These are phyloP conservation scores for Poeciliopsis retropinna DNA, from an alignment of 2,113 vertebrate species.

Conservation along the genomic window DNA sequence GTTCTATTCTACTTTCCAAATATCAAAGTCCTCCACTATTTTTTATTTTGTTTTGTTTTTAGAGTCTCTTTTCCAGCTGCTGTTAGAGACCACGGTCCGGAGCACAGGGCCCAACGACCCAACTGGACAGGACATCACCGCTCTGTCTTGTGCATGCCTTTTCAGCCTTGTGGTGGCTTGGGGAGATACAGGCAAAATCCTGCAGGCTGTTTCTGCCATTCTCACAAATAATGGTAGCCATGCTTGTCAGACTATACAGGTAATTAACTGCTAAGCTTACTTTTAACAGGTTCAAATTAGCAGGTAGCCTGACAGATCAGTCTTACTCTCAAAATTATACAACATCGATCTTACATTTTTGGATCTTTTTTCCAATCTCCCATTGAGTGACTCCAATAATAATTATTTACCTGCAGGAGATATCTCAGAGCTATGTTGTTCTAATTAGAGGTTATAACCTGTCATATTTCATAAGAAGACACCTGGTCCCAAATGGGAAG, in stretches of 20 bases:
- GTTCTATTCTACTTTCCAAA: not conserved
- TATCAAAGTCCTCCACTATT: not conserved
- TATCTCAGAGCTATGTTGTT: not conserved
- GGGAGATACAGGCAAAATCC: conserved; percentile 96
- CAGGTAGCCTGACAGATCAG: not conserved
- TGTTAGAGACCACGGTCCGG: conserved; percentile 96
- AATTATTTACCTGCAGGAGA: not conserved
- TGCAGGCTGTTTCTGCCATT: conserved; percentile 97
- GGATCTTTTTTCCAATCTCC: not conserved
- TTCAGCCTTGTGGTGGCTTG: conserved; percentile 98
- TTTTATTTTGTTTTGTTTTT: conserved; percentile 50
- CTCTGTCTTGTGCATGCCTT: conserved; percentile 96
- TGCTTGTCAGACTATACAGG: conserved; percentile 98
- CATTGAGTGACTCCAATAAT: not conserved
- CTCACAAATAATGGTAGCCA: conserved; percentile 99
- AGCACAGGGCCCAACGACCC: conserved; percentile 95
- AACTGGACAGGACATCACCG: conserved; percentile 94
- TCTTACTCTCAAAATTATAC: not conserved
- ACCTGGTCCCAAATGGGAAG: not conserved
- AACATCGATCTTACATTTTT: not conserved
- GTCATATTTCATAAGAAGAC: not conserved
- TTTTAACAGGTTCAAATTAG: not conserved
- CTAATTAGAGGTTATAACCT: not conserved
- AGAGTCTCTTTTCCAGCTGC: conserved; percentile 97
- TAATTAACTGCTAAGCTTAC: conserved; percentile 55